These are phyloP conservation scores for Rhadinocentrus ornatus DNA, from an alignment of 2,797 vertebrate genomes.

Conservation along the genomic window DNA sequence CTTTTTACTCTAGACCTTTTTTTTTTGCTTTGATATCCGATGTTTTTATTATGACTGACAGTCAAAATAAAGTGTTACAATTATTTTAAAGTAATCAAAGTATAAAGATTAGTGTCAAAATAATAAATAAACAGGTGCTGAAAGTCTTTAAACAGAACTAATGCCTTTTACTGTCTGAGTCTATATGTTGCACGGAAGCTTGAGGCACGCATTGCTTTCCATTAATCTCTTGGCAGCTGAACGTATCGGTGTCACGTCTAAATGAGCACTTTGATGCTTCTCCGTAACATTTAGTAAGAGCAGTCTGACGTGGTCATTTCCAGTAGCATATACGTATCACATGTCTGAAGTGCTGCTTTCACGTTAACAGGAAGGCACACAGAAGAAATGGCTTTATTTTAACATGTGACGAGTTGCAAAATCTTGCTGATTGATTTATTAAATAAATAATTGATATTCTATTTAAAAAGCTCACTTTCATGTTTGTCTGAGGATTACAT, in stretches of 20 bases:
- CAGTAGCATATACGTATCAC: background rate
- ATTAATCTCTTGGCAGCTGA: background rate
- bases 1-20: conserved; percentile 17
- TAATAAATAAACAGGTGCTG: conserved; percentile 36
- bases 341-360: background rate
- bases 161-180: conserved; percentile 26
- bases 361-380: background rate
- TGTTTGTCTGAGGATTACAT: background rate
- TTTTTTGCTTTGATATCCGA: conserved; percentile 9
- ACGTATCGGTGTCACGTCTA: background rate
- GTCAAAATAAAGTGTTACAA: background rate
- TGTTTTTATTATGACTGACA: conserved; percentile 21
- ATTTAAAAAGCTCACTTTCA: background rate
- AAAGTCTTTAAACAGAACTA: conserved; percentile 37
- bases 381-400: background rate
- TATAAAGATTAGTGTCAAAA: conserved; percentile 32
- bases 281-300: background rate
- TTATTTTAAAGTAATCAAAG: conserved; percentile 21
- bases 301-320: background rate
- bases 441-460: background rate
- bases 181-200: conserved; percentile 35
- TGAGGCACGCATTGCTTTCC: background rate
- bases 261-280: background rate
- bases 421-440: background rate
- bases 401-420: background rate